These are phyloP conservation scores for Meda fulgida DNA, from an alignment of 2,797 vertebrate species.

Conservation along the genomic window DNA sequence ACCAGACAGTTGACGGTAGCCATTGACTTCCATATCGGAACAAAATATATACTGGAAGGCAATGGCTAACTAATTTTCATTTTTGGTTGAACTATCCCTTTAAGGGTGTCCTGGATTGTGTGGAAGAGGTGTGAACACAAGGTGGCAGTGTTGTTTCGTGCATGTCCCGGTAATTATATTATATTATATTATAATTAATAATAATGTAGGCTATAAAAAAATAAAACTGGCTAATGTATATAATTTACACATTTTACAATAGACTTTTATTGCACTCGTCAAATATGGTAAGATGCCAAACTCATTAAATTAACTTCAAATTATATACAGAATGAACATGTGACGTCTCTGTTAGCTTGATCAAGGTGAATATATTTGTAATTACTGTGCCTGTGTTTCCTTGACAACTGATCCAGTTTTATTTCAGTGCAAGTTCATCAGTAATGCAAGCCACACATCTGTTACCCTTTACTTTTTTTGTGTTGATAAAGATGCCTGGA, in stretches of 20 bases:
- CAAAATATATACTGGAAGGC: no score
- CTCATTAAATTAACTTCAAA: not conserved
- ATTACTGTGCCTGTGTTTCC: not conserved
- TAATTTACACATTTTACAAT: no score
- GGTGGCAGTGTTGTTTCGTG: conserved; percentile 19
- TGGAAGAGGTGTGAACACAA: not conserved
- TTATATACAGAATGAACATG: not conserved
- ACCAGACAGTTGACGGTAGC: no score
- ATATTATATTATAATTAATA: not conserved
- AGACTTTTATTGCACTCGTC: not conserved
- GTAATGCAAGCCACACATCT: not conserved
- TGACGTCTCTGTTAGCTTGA: not conserved
- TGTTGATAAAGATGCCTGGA: not conserved
- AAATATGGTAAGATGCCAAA: not conserved
- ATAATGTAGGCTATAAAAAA: not conserved
- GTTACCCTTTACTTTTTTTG: not conserved
- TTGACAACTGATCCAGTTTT: conserved; percentile 1
- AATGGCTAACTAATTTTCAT: no score
- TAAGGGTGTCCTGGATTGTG: not conserved
- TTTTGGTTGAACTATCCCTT: no score
- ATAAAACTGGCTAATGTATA: not conserved
- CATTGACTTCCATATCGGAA: no score
- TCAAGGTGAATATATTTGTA: not conserved
- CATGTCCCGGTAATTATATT: not conserved
- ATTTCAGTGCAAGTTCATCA: not conserved